Base-by-base conservation (phyloP, 1,140 invertebrate species). In the Teleogryllus occipitalis region DNA sequence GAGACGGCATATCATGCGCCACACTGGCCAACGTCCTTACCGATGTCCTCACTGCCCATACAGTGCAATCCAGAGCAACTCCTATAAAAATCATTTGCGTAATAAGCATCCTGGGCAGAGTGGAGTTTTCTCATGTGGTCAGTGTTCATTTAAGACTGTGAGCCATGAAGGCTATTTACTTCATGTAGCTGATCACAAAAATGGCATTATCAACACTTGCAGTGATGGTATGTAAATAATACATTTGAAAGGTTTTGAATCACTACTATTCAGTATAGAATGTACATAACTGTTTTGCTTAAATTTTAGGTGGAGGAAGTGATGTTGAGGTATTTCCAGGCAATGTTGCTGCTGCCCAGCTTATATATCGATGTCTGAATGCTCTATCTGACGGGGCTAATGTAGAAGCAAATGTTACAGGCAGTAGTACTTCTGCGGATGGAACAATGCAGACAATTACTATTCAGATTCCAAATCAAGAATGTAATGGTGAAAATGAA, bases 1-100 rank as follows among this genome's bases (percentile, higher is more conserved):
- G 46, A 82, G 94, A 81, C 89, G 93, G 27, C 94, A 95, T 83
- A 89, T 90, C 81, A 91, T 94, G 87, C 88, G 92, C 80, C 95
- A 96, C 82, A 91, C 92, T 10, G 93, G 93, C 73, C 87, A 89
- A 78, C 82, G 90, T 81, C 91, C 91, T 4, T 94, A 94, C 83
- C 88, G 89, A 75, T 94, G 93, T 84, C 89, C 89, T 8, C 88
- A 91, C 82, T 94, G 93, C 84, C 82, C 88, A 10, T 94, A 94
- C 84, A 87, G 89, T 6, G 91, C 90, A 65, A 93, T 93, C 81
- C 91, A 92, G 83, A 89, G 90, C 49, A 89, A 88, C 78, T 90
- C 91, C 47, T 90, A 91, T 81, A 93, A 93, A 84, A 88, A 88
- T 81, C 92, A 93, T 84, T 85, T 93, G 75, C 87, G 88, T 80